These are phyloP conservation scores for Gila robusta DNA, from an alignment of 2,797 vertebrate genomes.

Conservation along the genomic window DNA sequence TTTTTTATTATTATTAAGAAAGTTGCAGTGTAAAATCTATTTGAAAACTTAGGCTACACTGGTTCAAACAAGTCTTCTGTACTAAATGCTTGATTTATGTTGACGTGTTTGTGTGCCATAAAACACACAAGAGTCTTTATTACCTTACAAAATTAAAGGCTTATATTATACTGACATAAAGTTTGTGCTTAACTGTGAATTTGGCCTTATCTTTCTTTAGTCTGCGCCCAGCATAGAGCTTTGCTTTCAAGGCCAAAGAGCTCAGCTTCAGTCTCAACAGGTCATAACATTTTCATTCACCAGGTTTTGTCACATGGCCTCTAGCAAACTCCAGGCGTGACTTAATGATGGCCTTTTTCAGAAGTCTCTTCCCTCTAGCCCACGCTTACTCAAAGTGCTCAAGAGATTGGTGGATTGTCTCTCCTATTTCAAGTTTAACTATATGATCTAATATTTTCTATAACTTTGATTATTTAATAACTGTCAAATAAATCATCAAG, in stretches of 20 bases:
- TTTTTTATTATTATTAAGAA: no score
- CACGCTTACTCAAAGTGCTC: constrained; percentile 27
- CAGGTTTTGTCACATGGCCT: constrained; percentile 39
- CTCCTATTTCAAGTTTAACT: not conserved
- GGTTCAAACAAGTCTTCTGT: no score
- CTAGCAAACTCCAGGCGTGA: constrained; percentile 46
- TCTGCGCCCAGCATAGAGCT: not conserved
- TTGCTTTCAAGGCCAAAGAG: constrained; percentile 32
- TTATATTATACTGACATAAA: not conserved
- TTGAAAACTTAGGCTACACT: no score
- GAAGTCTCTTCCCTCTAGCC: constrained; percentile 28
- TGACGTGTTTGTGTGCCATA: no score
- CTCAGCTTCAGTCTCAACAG: constrained; percentile 42
- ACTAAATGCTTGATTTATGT: no score
- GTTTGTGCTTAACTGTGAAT: not conserved
- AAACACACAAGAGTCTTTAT: not conserved
- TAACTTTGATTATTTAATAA: not conserved
- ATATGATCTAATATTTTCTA: not conserved
- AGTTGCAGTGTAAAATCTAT: no score
- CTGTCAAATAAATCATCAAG: not conserved
- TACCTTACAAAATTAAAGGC: not conserved
- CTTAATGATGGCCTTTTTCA: constrained; percentile 35
- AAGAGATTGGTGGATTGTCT: constrained; percentile 5
- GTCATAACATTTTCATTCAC: constrained; percentile 40
- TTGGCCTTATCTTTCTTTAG: constrained; percentile 9